A percentile compares a stretch with the other conserved stretches of the same genome.
phyloP scores from a whole-genome alignment of 2,797 vertebrate genomes.

The Myotis pilosus region DNA sequence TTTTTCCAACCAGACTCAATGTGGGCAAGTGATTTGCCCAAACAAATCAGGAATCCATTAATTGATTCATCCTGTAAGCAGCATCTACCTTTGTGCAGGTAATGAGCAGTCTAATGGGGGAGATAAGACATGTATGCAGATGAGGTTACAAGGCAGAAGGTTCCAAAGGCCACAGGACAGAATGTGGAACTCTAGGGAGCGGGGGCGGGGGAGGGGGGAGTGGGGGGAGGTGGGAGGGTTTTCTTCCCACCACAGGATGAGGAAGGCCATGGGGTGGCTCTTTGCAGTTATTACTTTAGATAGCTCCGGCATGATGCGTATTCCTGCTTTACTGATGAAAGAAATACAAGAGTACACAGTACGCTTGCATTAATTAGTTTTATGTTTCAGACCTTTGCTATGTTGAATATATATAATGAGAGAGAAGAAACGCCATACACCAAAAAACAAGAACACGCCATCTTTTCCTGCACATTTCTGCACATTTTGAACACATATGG shows the following conservation, averaged over 20 bases:
- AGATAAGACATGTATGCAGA: neutral
- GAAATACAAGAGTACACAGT: neutral
- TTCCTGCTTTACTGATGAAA: neutral
- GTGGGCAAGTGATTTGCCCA: neutral
- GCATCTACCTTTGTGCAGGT: neutral
- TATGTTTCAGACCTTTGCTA: neutral
- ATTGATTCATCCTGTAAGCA: neutral
- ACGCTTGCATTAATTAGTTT: neutral
- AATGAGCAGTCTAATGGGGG: neutral
- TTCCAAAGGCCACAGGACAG: neutral
- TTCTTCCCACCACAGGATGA: neutral
- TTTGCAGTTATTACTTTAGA: neutral
- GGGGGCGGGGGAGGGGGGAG: rapidly evolving
- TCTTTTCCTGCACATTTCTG: neutral
- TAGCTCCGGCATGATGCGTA: neutral
- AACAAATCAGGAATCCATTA: neutral
- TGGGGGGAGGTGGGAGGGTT: too few relatives aligned
- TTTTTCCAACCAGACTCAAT: neutral
- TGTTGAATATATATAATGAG: neutral
- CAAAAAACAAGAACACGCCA: neutral
- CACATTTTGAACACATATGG: slow-evolving; percentile 41
- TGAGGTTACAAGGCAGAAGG: neutral
- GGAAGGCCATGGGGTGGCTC: neutral
- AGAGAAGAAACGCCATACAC: neutral
- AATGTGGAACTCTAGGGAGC: neutral